Conservation (phyloP, 2,888 invertebrate genomes). For the Netelia inedita region DNA sequence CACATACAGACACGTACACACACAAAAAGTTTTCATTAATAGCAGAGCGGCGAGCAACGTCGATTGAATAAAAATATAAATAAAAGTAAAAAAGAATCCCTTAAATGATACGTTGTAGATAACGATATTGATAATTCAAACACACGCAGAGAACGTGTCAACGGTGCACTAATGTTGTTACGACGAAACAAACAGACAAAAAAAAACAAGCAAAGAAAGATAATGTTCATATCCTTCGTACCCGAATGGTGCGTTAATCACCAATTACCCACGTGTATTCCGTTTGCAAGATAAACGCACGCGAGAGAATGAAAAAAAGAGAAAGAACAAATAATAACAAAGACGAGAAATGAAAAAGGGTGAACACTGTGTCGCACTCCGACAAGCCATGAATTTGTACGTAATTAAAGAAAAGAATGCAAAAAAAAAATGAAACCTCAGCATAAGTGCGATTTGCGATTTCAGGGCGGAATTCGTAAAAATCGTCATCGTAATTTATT, state of each 20-base stretch:
- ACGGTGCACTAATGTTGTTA: conserved; percentile 32
- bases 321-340: conserved; percentile 2
- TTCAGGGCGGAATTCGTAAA: conserved; percentile 34
- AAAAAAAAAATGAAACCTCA: conserved; percentile 31
- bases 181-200: conserved; percentile 38
- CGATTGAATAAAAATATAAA: conserved; percentile 20
- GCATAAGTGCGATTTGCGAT: conserved; percentile 50
- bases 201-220: conserved; percentile 43
- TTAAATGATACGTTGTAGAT: conserved; percentile 35
- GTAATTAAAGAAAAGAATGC: conserved; percentile 55
- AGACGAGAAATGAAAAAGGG: conserved; percentile 7
- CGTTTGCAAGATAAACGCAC: conserved; percentile 22
- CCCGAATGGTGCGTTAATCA: conserved; percentile 31
- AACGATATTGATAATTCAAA: conserved; percentile 32
- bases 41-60: conserved; percentile 25
- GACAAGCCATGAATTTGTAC: conserved; percentile 61
- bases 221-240: conserved; percentile 57
- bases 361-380: conserved; percentile 23
- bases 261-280: conserved; percentile 25
- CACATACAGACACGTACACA: conserved; percentile 6
- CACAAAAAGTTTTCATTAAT: conserved; percentile 14
- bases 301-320: conserved; percentile 24
- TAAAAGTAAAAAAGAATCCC: not conserved
- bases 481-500: conserved; percentile 77
- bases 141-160: conserved; percentile 6